A percentile compares a stretch with the other conserved stretches of the same genome.
Conservation (phyloP, 2,113 vertebrate genomes). For the Columba livia region DNA sequence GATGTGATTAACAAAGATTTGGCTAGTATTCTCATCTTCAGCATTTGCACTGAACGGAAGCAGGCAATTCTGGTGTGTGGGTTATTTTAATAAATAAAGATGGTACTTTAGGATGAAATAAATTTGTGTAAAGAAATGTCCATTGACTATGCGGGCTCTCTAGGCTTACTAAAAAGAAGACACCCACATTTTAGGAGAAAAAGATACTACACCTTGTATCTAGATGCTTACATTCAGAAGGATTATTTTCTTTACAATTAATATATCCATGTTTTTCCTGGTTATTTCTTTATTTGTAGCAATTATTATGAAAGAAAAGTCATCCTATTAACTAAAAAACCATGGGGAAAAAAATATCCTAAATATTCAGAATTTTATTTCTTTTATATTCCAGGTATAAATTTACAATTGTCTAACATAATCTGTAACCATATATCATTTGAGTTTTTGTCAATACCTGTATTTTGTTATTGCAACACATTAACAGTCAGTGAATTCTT, state of each 20-base stretch:
- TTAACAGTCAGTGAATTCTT: not conserved
- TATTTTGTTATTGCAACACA: not conserved
- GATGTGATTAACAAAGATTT: not conserved
- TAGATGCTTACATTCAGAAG: not conserved
- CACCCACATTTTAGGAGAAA: not conserved
- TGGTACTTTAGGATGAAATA: not conserved
- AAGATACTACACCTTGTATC: accelerated
- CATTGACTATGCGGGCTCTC: not conserved
- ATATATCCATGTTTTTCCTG: not conserved
- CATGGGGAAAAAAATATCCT: not conserved
- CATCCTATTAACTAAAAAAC: not conserved
- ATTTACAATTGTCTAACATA: not conserved
- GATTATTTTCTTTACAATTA: not conserved
- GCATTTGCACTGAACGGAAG: not conserved
- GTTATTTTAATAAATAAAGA: not conserved
- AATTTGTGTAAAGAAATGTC: not conserved
- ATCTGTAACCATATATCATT: not conserved
- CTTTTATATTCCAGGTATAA: not conserved
- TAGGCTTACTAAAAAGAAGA: not conserved
- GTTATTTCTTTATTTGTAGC: not conserved
- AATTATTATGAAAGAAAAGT: not conserved
- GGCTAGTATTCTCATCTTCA: not conserved
- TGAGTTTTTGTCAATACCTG: not conserved
- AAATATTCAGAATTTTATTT: not conserved
- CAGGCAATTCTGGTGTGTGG: not conserved